Conservation (phyloP, 2,113 vertebrate genomes). For the Clinocottus analis region DNA sequence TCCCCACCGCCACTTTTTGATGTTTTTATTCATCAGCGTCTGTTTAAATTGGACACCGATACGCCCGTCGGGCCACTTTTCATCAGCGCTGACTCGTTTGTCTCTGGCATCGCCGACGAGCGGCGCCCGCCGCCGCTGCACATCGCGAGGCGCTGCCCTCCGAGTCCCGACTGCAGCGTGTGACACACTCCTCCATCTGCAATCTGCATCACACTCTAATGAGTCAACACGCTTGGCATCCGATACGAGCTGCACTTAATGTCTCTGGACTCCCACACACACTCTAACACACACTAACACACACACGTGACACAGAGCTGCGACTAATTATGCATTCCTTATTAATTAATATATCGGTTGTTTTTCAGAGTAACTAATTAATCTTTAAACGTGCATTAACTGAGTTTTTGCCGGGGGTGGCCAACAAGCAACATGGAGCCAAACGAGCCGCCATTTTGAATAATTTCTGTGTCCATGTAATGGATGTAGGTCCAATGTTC, state of each 20-base stretch:
- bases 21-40: conserved; percentile 60
- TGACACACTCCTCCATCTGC: conserved; percentile 35
- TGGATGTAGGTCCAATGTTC: not conserved
- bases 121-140: not conserved
- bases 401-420: not conserved
- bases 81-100: conserved; percentile 53
- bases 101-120: conserved; percentile 17
- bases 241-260: conserved; percentile 42
- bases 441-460: not conserved
- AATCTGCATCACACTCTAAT: conserved; percentile 47
- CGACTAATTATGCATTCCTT: not conserved
- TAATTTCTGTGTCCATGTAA: not conserved
- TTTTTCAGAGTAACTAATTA: not conserved
- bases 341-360: not conserved
- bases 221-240: conserved; percentile 53
- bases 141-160: not conserved
- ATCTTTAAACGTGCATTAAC: not conserved
- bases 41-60: conserved; percentile 56
- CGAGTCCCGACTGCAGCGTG: not conserved
- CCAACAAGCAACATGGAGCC: not conserved
- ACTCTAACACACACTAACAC: conserved; percentile 25
- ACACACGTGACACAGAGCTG: not conserved
- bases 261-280: conserved; percentile 27
- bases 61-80: conserved; percentile 65
- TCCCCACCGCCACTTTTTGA: conserved; percentile 47